Evolutionary conservation across 2,888 invertebrate genomes (phyloP), one percentile per base, ranked within the genome.

Genomic region (Sthenelais limicola): DNA sequence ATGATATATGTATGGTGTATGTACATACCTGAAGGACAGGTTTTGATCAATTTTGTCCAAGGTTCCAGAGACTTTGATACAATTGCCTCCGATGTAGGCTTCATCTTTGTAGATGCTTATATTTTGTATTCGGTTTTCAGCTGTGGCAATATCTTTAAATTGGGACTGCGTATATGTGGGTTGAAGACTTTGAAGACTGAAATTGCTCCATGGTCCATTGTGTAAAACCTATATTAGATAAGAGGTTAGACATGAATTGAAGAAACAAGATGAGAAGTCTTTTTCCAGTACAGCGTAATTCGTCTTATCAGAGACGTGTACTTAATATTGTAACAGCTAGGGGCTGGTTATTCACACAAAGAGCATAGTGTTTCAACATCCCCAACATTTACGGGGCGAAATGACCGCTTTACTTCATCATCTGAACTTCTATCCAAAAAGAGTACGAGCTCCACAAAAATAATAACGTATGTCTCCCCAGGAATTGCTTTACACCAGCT

Each of bases 171-270:
- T 30, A 18, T 38, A 43, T 15, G 73, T 66, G 12, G 73, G 73
- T 54, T 77, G 77, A n/a, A 73, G 43, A 38, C 67, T 52, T 43
- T 77, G 77, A 38, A 73, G 33, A 7, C 48, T 26, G 54, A 73
- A 30, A 67, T 75, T 75, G 38, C 52, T 68, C 77, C 77, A 77
- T 0, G 72, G 47, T 5, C 38, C 32, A 5, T 72, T 43, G 0
- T 7, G 24, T 21, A 66, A 26, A 21, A 69, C 48, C 74, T 74
- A 30, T n/a, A n/a, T n/a, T n/a, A n/a, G n/a, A n/a, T n/a, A n/a
- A n/a, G n/a, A n/a, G n/a, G n/a, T n/a, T n/a, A n/a, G n/a, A n/a
- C n/a, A n/a, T n/a, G n/a, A n/a, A n/a, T n/a, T n/a, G n/a, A 5
- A n/a, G 32, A 66, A 24, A 62, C 5, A 70, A 62, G 43, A 18